Percentiles rank a stretch among this genome's conserved stretches.
Conservation (phyloP, 1,140 invertebrate species). For the Grapholita molesta region DNA sequence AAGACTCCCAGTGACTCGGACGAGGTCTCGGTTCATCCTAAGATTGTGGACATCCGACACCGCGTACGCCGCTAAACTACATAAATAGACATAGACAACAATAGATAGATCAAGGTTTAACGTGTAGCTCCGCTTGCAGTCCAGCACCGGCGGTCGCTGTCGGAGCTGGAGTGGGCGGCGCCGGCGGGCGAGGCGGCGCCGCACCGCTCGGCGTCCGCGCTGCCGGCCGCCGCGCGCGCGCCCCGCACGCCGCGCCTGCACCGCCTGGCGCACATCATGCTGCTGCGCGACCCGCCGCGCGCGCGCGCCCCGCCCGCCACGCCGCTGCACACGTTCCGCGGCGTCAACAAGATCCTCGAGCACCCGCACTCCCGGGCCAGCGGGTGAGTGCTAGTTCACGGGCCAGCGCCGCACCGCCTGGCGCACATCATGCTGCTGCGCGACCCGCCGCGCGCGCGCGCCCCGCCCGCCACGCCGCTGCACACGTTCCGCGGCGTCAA, state of each 20-base stretch:
- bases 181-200: constrained; percentile 25
- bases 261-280: constrained; percentile 86
- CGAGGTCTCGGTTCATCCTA: too few species aligned
- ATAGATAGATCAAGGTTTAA: too few species aligned
- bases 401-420: not conserved
- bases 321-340: constrained; percentile 64
- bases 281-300: constrained; percentile 83
- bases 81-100: too few species aligned
- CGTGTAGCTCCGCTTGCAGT: too few species aligned
- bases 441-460: not conserved
- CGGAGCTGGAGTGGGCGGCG: constrained; percentile 79
- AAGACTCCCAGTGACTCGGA: too few species aligned
- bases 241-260: constrained; percentile 66
- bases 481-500: not conserved
- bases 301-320: constrained; percentile 41
- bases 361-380: constrained; percentile 70
- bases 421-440: constrained; percentile 72
- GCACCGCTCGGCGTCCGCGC: constrained; percentile 41
- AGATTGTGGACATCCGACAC: too few species aligned
- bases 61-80: too few species aligned
- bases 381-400: constrained; percentile 41
- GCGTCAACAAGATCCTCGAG: constrained; percentile 88
- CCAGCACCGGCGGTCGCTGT: constrained; percentile 83
- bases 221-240: constrained; percentile 38
- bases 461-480: not conserved